Base-by-base conservation (phyloP, 2,797 vertebrate species). In the Valencia hispanica region DNA sequence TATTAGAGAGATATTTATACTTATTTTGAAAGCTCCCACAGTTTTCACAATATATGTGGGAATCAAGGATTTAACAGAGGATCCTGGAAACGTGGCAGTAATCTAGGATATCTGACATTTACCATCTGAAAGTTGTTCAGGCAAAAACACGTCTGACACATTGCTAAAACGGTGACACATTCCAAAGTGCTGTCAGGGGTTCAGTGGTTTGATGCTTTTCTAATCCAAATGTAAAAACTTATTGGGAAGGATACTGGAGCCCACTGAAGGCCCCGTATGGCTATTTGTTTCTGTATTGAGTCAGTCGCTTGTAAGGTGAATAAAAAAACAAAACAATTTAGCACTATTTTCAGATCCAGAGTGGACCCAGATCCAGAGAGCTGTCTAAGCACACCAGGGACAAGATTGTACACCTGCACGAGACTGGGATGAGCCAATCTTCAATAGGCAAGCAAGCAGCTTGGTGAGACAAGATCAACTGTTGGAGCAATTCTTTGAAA, bases 111-210 rank as follows among this genome's bases (percentile, higher is more conserved):
- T 47, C 22, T 66, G 73, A 41, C 47, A 74, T 66, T 66, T 51
- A 65, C 15, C 25, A 30, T 55, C n/a, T 57, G 6, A 51, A 47
- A 66, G 22, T 22, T 74, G 32, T 48, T 36, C 15, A 66, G 45
- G 20, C 47, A 50, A 74, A 20, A 74, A 27, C 34, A 39, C 9
- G 25, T 74, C 59, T 65, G 45, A 65, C n/a, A 59, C 61, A 65
- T 39, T 36, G 20, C 17, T 61, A 45, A 45, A 9, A 3, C 4
- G 27, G 32, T 14, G 53, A 43, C 57, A 17, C 59, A 51, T 36
- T 73, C 59, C 18, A 45, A 14, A 32, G 25, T 8, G 32, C 12
- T 36, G 32, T 18, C 20, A 22, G 45, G 25, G 32, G 22, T 47
- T 74, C 32, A 50, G 59, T 27, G 32, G 59, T 51, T 74, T 74